Evolutionary conservation across 1,140 invertebrate genomes (phyloP), one percentile per base, ranked within the genome.

Genomic region (Drosophila varians): DNA sequence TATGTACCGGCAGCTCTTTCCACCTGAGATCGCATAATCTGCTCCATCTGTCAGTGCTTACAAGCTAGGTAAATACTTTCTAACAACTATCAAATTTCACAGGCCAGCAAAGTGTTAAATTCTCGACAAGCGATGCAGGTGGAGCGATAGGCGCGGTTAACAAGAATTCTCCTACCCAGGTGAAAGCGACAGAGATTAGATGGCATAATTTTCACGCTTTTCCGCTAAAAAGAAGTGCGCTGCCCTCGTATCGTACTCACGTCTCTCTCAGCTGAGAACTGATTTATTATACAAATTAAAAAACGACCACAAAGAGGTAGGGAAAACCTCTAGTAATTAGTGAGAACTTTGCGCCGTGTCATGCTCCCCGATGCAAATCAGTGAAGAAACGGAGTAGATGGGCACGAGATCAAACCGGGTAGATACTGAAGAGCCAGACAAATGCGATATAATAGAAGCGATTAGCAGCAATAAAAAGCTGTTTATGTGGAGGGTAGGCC

Each of bases 241-340:
- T 31, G 53, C 53, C 53, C 19, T 11, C 6, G 3, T n/a, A n/a
- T n/a, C n/a, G n/a, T n/a, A n/a, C n/a, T n/a, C n/a, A n/a, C 11
- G 14, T 16, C 34, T 7, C 40, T 12, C 25, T 12, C 40, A 47
- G 56, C 78, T 45, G 77, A 78, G 76, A 86, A 87, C 82, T 88
- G 82, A 86, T 86, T 86, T 82, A 86, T 80, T 87, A 86, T 77
- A 79, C 77, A 86, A 86, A 86, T 87, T 80, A 86, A 83, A 86
- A 80, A 70, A 43, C 58, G 43, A 47, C 36, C 23, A 64, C 14
- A 53, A 43, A 61, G 16, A 40, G 55, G 49, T 55, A 48, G 64
- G 65, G 69, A 86, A 86, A 77, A 74, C 69, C 69, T 82, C 49
- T 68, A 58, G 74, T 86, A 86, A 86, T 86, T 86, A 86, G 82